phyloP scores from a whole-genome alignment of 1,140 invertebrate species.

The Drosophila pruinosa region DNA sequence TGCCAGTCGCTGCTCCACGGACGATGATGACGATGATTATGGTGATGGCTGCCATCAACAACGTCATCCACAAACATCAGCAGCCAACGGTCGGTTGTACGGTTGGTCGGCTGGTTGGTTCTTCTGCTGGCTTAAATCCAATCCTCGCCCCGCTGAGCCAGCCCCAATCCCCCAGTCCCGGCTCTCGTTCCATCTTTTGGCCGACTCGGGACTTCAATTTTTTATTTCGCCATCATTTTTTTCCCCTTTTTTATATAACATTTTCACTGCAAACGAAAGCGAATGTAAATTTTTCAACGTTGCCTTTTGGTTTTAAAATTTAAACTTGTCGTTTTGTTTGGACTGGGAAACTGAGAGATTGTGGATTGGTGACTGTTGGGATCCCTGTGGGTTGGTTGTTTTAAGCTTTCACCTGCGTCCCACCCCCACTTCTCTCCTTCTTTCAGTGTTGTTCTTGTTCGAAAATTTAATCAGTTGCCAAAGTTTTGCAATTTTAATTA shows the following conservation, averaged over 20 bases:
- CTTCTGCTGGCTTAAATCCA: constrained; percentile 47
- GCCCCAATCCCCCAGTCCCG: background rate
- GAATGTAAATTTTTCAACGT: constrained; percentile 76
- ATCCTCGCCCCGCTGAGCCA: constrained; percentile 42
- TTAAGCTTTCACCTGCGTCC: constrained; percentile 71
- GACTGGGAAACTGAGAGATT: background rate
- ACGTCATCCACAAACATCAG: constrained; percentile 51
- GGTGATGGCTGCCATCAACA: constrained; percentile 71
- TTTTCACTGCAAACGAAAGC: constrained; percentile 72
- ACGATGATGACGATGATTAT: constrained; percentile 33
- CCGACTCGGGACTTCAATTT: constrained; percentile 59
- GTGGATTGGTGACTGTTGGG: background rate
- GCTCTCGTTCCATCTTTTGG: background rate
- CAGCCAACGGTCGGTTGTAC: constrained; percentile 40
- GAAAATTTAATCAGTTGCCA: constrained; percentile 80
- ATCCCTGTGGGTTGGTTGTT: constrained; percentile 43
- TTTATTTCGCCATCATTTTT: constrained; percentile 40
- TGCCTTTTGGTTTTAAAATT: constrained; percentile 69
- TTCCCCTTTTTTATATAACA: constrained; percentile 24
- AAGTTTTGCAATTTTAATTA: constrained; percentile 82
- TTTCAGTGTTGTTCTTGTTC: constrained; percentile 45
- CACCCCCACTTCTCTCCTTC: background rate
- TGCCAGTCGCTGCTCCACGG: constrained; percentile 44
- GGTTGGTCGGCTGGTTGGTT: constrained; percentile 40
- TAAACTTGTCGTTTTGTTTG: constrained; percentile 68